Evolutionary conservation across 2,113 vertebrate species (phyloP).

Genomic region (Xerus inauris): DNA sequence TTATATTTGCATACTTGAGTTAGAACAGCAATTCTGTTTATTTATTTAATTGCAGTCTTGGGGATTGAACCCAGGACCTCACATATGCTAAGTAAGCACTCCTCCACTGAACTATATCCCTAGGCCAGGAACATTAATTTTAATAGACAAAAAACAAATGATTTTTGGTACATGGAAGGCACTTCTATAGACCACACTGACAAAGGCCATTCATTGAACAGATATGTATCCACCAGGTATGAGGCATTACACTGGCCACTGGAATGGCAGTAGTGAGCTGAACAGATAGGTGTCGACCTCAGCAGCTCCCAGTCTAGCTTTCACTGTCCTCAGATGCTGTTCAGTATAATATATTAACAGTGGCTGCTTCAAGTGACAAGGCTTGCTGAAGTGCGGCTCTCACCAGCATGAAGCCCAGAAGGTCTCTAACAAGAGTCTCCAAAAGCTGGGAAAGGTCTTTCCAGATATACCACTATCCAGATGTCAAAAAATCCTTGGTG

Average conservation of each 20-base stretch:
- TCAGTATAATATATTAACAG: not conserved
- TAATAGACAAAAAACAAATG: not conserved
- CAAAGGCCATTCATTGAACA: not conserved
- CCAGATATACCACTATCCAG: not conserved
- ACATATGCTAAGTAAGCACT: not conserved
- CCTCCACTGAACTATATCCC: not conserved
- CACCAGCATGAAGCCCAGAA: not conserved
- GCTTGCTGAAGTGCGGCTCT: not conserved
- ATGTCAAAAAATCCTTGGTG: not conserved
- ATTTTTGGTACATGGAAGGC: not conserved
- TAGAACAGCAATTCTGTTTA: conserved; percentile 24
- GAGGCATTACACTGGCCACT: not conserved
- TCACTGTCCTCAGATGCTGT: not conserved
- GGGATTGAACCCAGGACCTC: not conserved
- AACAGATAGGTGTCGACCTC: not conserved
- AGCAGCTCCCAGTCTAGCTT: not conserved
- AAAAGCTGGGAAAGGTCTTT: not conserved
- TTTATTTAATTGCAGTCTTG: not conserved
- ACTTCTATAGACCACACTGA: not conserved
- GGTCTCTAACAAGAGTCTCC: not conserved
- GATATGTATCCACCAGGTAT: not conserved
- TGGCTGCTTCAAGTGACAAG: not conserved
- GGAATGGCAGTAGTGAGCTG: not conserved
- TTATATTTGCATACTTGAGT: conserved; percentile 32
- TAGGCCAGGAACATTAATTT: not conserved